phyloP scores from a whole-genome alignment of 2,888 invertebrate genomes.

The Mallateleia sp. region DNA sequence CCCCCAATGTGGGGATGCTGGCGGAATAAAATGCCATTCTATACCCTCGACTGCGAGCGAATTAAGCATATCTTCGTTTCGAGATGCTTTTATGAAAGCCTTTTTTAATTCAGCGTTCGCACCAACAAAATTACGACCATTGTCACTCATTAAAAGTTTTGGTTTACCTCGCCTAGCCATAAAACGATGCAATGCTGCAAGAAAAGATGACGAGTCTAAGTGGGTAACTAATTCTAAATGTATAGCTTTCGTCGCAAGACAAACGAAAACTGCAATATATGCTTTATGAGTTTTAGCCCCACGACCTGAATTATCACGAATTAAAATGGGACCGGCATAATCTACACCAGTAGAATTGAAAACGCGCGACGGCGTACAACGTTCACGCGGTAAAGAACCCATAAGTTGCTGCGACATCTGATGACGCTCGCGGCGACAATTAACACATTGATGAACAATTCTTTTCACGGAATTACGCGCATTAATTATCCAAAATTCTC shows the following conservation, averaged over 20 bases:
- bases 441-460: not conserved
- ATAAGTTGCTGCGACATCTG: not conserved
- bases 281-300: not conserved
- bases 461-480: not conserved
- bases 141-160: not conserved
- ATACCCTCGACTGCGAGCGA: no score
- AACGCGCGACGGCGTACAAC: not conserved
- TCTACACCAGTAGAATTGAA: not conserved
- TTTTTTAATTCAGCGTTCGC: slow-evolving; percentile 3
- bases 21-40: slow-evolving; percentile 11
- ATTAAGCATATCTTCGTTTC: slow-evolving; percentile 9
- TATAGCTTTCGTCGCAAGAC: not conserved
- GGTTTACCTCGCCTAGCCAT: slow-evolving; percentile 11
- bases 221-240: slow-evolving; percentile 14
- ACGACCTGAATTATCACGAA: not conserved
- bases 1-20: not conserved
- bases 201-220: not conserved
- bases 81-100: not conserved
- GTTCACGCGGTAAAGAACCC: not conserved
- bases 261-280: not conserved
- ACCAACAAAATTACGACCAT: slow-evolving; percentile 11
- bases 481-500: not conserved
- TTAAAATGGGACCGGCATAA: not conserved
- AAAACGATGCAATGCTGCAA: not conserved
- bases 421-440: not conserved